Conservation (phyloP, 1,140 invertebrate species). For the Psilanteris sp. region DNA sequence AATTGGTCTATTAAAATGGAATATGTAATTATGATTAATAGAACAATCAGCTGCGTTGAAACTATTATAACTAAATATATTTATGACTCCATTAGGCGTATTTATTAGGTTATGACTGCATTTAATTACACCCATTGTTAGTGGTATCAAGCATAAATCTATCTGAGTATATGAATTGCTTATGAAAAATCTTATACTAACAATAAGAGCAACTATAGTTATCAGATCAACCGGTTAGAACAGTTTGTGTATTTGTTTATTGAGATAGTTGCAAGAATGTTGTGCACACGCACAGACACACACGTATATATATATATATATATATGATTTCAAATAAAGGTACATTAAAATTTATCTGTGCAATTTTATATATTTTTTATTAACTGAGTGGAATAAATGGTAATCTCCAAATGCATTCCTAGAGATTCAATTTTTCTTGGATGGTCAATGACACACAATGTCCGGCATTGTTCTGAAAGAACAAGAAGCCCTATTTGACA, state of each 20-base stretch:
- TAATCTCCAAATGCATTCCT: conserved; percentile 18
- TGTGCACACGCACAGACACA: no score
- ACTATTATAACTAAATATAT: conserved; percentile 27
- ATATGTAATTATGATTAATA: conserved; percentile 12
- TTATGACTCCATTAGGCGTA: conserved; percentile 26
- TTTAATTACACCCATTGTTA: conserved; percentile 35
- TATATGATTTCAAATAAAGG: conserved; percentile 4
- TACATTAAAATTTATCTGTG: conserved; percentile 10
- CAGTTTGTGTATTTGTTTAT: no score
- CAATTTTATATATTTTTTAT: conserved; percentile 19
- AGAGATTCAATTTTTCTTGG: conserved; percentile 25
- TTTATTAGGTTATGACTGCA: conserved; percentile 19
- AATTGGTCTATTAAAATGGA: neutral
- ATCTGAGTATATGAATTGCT: conserved; percentile 9
- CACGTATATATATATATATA: no score
- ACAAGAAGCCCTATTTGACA: conserved; percentile 28
- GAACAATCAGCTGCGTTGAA: conserved; percentile 6
- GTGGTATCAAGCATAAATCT: conserved; percentile 20
- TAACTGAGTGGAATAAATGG: conserved; percentile 16
- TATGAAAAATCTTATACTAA: conserved; percentile 8
- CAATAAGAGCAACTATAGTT: conserved; percentile 5
- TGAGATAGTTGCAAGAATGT: no score
- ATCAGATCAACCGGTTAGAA: no score
- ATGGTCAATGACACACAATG: conserved; percentile 11
- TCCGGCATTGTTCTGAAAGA: conserved; percentile 33